Percentiles rank a stretch among this genome's conserved stretches.
These are phyloP conservation scores for Dendrolimus kikuchii DNA, from an alignment of 1,140 invertebrate species.

Conservation along the genomic window DNA sequence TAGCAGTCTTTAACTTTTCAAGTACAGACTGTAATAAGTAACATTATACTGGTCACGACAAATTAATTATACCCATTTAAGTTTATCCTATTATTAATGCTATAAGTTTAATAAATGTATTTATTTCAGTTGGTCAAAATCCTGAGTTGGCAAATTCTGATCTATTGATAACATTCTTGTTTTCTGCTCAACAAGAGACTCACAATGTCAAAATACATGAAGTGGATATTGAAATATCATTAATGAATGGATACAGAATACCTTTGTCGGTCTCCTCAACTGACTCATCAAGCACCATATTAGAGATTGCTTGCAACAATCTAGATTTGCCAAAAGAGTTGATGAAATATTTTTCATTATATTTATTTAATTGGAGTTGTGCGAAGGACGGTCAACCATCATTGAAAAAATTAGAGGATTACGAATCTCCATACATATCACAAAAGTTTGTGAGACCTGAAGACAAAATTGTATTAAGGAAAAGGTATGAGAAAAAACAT, in stretches of 20 bases:
- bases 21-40: too few relatives aligned
- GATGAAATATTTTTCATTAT: conserved; percentile 91
- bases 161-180: conserved; percentile 88
- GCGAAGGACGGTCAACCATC: conserved; percentile 82
- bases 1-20: too few relatives aligned
- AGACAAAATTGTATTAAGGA: conserved; percentile 82
- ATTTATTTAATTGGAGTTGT: conserved; percentile 83
- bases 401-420: conserved; percentile 91
- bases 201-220: conserved; percentile 79
- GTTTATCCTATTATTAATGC: neutral
- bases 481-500: conserved; percentile 71
- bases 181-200: conserved; percentile 93
- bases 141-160: conserved; percentile 82
- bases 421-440: conserved; percentile 96
- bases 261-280: conserved; percentile 85
- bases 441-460: conserved; percentile 77
- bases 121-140: conserved; percentile 88
- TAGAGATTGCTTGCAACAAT: conserved; percentile 84
- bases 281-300: conserved; percentile 86
- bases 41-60: too few relatives aligned
- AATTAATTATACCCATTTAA: too few relatives aligned
- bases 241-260: conserved; percentile 90
- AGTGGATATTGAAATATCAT: conserved; percentile 85
- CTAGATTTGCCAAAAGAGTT: conserved; percentile 85
- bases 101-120: conserved; percentile 9